Conservation (phyloP, 30 jellyfish, hydroid and myxozoan genomes). For the Morbakka virulenta region DNA sequence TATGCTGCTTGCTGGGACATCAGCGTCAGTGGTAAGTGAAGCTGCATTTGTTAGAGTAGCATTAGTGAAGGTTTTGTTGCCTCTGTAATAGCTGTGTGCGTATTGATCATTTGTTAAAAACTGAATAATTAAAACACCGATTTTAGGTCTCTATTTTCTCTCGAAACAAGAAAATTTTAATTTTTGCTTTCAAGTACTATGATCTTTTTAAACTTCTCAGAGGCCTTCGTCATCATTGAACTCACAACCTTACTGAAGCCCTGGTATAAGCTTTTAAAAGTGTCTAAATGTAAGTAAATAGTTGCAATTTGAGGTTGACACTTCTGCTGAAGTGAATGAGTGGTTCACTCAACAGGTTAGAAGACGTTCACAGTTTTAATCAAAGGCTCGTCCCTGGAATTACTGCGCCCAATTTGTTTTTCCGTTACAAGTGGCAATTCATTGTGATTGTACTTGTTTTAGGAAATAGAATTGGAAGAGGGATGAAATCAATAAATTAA, state of each 20-base stretch:
- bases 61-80: background rate
- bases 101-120: background rate
- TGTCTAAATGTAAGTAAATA: constrained; percentile 53
- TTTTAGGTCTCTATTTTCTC: constrained; percentile 5
- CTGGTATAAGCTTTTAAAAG: constrained; percentile 40
- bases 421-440: too few species aligned
- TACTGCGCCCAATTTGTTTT: too few species aligned
- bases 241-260: constrained; percentile 20
- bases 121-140: background rate
- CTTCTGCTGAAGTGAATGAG: too few species aligned
- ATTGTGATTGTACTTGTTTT: too few species aligned
- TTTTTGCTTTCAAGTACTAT: constrained; percentile 29
- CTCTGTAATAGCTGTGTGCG: background rate
- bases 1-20: constrained; percentile 3
- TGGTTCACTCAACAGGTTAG: too few species aligned
- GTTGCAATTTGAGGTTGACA: too few species aligned
- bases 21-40: background rate
- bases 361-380: constrained; percentile 41
- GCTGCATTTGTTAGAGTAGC: background rate
- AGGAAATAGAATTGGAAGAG: too few species aligned
- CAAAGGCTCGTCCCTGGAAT: too few species aligned
- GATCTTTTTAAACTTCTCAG: constrained; percentile 40
- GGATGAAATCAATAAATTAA: too few species aligned
- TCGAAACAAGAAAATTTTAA: constrained; percentile 8
- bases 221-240: constrained; percentile 55